phyloP scores from a whole-genome alignment of 2,797 vertebrate genomes.

The Catostomus latipinnis region DNA sequence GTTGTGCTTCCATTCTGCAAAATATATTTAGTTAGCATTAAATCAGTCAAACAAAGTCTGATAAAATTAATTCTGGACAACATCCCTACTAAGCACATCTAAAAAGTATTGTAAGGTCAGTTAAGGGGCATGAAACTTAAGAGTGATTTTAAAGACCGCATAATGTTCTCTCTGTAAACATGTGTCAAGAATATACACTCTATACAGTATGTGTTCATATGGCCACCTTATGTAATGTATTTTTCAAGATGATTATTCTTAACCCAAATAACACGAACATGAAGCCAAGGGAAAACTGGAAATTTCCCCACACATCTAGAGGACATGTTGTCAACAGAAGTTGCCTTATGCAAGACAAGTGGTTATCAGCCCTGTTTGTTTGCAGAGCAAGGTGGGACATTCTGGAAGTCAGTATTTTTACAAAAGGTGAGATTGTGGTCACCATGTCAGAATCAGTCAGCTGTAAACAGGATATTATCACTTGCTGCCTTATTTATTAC shows the following conservation, averaged over 20 bases:
- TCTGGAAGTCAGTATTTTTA: slow-evolving; percentile 34
- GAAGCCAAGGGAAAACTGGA: slow-evolving; percentile 42
- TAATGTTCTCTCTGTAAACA: slow-evolving; percentile 8
- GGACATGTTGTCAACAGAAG: slow-evolving; percentile 50
- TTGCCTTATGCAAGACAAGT: slow-evolving; percentile 12
- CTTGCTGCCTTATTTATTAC: slow-evolving; percentile 44
- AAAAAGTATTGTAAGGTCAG: slow-evolving; percentile 15
- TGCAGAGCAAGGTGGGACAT: slow-evolving; percentile 52
- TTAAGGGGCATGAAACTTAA: too few species aligned
- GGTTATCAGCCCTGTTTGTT: slow-evolving; percentile 55
- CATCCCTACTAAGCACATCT: slow-evolving; percentile 6
- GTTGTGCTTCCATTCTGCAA: not conserved
- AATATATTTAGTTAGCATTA: not conserved
- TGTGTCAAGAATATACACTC: slow-evolving; percentile 30
- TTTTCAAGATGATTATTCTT: slow-evolving; percentile 52
- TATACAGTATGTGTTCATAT: slow-evolving; percentile 27
- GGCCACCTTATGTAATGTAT: slow-evolving; percentile 54
- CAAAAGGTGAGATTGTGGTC: slow-evolving; percentile 57
- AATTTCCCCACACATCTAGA: slow-evolving; percentile 46
- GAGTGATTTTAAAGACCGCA: slow-evolving; percentile 13
- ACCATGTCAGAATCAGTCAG: slow-evolving; percentile 45
- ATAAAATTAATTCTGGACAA: slow-evolving; percentile 8
- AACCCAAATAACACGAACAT: slow-evolving; percentile 46
- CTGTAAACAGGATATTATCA: slow-evolving; percentile 60
- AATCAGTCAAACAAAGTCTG: slow-evolving; percentile 4